Base-by-base conservation (phyloP, 1,140 invertebrate species). In the Parapsyche elsis region DNA sequence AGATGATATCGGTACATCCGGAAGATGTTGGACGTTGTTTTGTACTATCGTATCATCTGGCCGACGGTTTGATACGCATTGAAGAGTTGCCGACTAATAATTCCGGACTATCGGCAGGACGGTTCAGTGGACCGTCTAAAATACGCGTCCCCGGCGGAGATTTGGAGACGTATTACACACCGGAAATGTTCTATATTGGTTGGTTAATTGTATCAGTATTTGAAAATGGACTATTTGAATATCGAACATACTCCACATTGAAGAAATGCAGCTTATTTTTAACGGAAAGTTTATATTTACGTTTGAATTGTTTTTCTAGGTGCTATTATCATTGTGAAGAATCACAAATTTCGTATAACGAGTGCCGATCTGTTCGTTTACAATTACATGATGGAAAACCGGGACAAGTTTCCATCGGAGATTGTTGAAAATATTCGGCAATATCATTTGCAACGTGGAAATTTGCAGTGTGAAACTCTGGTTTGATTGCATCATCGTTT, bases 331-430 rank as follows among this genome's bases (percentile, higher is more conserved):
- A 90, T 90, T 9, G 87, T 93, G 0, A 93, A 92, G 84, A 90
- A 90, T 82, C 92, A 93, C 84, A 89, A 90, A 14, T 94, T 95
- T 85, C 87, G 90, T 53, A 92, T 94, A 49, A 91, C 88, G 14
- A 92, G 92, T 0, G 92, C 92, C 24, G 94, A 94, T 86, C 85
- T 93, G 9, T 92, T 90, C 83, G 93, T 94, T 0, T 93, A 93
- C 84, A 88, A 91, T 12, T 94, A 94, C 83, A 92, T 94, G 88
- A 88, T 91, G 83, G 90, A 90, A n/a, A 93, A 94, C 85, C 88
- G 90, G 0, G 90, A 92, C 0, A 93, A 94, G 85, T 94, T 94
- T 86, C 87, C 90, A 5, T 88, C 88, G 21, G 89, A 92, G 78
- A 86, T 92, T 0, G 89, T 91, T 9, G 88, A 92, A 73, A 92